Conservation (phyloP, 2,797 vertebrate genomes). For the Sparidentex hasta region DNA sequence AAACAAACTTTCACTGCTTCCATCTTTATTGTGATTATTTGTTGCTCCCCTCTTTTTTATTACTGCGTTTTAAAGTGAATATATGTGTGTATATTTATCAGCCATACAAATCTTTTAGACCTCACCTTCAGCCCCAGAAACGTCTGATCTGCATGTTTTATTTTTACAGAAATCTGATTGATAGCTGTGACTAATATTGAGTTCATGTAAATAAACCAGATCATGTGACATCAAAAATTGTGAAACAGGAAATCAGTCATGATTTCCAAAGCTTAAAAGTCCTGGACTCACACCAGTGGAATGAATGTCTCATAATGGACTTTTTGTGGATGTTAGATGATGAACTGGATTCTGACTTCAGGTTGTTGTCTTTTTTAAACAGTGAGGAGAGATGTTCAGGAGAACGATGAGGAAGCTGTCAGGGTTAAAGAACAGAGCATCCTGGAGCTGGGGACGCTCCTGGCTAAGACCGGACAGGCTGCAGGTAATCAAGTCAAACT, state of each 20-base stretch:
- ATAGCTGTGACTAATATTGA: not conserved
- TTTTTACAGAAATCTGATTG: not conserved
- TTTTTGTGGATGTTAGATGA: not conserved
- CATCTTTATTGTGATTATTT: not conserved
- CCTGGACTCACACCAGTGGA: not conserved
- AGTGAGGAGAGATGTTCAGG: conserved; percentile 98
- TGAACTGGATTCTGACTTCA: not conserved
- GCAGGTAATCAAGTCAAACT: conserved; percentile 86
- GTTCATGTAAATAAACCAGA: not conserved
- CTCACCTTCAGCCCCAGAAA: not conserved
- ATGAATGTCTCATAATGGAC: not conserved
- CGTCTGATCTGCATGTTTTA: not conserved
- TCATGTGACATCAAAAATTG: not conserved
- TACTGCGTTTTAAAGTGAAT: not conserved
- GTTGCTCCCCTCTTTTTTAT: not conserved
- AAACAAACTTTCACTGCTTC: not conserved
- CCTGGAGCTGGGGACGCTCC: conserved; percentile 93
- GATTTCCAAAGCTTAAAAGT: not conserved
- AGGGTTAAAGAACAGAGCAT: conserved; percentile 99
- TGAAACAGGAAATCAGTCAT: not conserved
- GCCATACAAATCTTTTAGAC: not conserved
- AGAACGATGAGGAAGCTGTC: conserved; percentile 97
- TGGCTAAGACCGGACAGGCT: conserved; percentile 98
- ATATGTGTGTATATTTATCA: not conserved
- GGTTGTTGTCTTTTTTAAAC: conserved; percentile 22